phyloP scores from a whole-genome alignment of 92 coral and sea anemone genomes.

The Desmophyllum pertusum region DNA sequence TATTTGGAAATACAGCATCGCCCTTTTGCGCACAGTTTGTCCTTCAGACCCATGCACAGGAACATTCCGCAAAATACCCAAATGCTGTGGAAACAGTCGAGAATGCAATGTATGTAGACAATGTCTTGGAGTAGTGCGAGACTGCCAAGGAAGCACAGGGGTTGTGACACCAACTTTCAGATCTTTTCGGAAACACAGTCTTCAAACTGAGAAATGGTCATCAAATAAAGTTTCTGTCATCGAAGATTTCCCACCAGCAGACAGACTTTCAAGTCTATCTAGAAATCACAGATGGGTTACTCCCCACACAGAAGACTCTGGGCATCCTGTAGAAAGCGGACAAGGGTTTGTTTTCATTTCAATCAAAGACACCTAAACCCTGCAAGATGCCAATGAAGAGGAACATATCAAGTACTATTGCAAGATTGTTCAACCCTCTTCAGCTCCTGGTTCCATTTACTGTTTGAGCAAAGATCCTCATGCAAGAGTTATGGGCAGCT shows the following conservation, averaged over 20 bases:
- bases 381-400: constrained; percentile 40
- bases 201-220: constrained; percentile 42
- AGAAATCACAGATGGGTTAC: not conserved
- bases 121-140: constrained; percentile 50
- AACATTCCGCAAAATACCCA: constrained; percentile 26
- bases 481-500: constrained; percentile 12
- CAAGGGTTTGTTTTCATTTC: constrained; percentile 39
- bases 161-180: constrained; percentile 32
- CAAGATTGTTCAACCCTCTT: constrained; percentile 60
- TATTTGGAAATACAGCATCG: constrained; percentile 59
- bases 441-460: constrained; percentile 56
- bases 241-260: constrained; percentile 31
- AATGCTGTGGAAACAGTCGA: constrained; percentile 46
- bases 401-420: constrained; percentile 50
- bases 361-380: constrained; percentile 1
- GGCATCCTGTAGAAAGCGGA: constrained; percentile 48
- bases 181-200: constrained; percentile 33
- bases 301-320: constrained; percentile 38
- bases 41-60: constrained; percentile 39
- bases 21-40: constrained; percentile 46
- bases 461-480: constrained; percentile 51
- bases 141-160: constrained; percentile 45
- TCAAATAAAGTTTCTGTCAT: constrained; percentile 33
- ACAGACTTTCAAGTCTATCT: constrained; percentile 13
- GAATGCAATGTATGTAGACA: constrained; percentile 49